phyloP scores from a whole-genome alignment of 2,113 vertebrate genomes.

The Stictonetta naevosa region DNA sequence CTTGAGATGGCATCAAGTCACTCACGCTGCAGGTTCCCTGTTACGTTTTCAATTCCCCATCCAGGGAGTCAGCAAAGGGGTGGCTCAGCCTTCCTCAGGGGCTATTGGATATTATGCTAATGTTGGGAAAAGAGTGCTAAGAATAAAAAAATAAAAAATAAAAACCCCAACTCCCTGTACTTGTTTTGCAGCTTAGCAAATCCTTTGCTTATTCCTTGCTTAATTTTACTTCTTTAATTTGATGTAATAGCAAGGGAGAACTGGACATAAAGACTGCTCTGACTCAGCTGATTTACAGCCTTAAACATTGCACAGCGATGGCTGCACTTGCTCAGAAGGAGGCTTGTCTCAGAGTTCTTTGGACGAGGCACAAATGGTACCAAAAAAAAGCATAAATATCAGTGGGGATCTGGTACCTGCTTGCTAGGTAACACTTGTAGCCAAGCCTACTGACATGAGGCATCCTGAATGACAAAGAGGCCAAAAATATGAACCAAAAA shows the following conservation, averaged over 20 bases:
- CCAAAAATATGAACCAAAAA: neutral
- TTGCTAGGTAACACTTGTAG: neutral
- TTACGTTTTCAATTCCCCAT: neutral
- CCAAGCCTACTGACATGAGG: neutral
- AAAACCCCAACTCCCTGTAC: neutral
- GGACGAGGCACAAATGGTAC: neutral
- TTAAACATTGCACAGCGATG: neutral
- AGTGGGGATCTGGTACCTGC: neutral
- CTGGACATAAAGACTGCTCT: neutral
- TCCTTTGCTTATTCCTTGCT: neutral
- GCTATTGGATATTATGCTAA: neutral
- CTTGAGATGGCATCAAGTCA: neutral
- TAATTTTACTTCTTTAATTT: neutral
- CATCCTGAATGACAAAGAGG: neutral
- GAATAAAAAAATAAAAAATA: neutral
- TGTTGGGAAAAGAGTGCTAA: neutral
- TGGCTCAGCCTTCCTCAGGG: neutral
- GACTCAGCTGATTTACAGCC: neutral
- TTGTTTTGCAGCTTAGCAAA: neutral
- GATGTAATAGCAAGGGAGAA: neutral
- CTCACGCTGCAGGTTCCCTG: neutral
- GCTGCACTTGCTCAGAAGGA: neutral
- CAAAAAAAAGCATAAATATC: neutral
- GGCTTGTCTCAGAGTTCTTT: neutral
- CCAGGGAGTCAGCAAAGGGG: neutral